phyloP scores from a whole-genome alignment of 37 sponge, comb jelly and placozoan genomes.

The Dysidea cf. avara region DNA sequence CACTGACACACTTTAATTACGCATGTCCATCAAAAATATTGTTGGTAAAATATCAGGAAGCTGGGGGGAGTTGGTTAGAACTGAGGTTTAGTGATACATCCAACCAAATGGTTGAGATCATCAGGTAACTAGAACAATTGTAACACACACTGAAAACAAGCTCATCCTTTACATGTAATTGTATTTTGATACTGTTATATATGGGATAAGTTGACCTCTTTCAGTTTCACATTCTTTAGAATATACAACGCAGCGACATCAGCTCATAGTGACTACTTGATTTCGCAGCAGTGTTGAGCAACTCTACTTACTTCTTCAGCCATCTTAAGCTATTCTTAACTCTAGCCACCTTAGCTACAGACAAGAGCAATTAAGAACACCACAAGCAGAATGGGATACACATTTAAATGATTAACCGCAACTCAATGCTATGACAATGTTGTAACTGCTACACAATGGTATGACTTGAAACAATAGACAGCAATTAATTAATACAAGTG shows the following conservation, averaged over 20 bases:
- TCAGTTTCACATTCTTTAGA: conserved; percentile 38
- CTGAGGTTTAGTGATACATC: conserved; percentile 16
- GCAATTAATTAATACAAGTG: too few relatives aligned
- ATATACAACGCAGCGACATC: conserved; percentile 63
- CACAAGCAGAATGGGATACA: too few relatives aligned
- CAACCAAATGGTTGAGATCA: background rate
- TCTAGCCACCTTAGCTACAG: too few relatives aligned
- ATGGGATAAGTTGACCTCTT: conserved; percentile 39
- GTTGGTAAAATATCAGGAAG: conserved; percentile 24
- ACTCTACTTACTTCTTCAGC: conserved; percentile 56
- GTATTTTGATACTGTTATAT: conserved; percentile 54
- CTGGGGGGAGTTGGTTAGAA: conserved; percentile 16
- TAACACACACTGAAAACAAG: too few relatives aligned
- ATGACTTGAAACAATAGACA: too few relatives aligned
- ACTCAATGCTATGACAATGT: too few relatives aligned
- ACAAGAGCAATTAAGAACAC: too few relatives aligned
- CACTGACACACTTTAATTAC: conserved; percentile 3
- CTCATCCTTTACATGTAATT: conserved; percentile 37
- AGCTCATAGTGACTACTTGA: conserved; percentile 21
- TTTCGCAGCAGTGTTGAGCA: conserved; percentile 50
- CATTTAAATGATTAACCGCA: too few relatives aligned
- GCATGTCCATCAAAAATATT: conserved; percentile 6
- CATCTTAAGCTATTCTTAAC: too few relatives aligned
- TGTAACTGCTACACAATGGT: too few relatives aligned
- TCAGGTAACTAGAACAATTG: conserved; percentile 36